Conservation (phyloP, 2,113 vertebrate genomes). For the Heterotilapia buettikoferi region DNA sequence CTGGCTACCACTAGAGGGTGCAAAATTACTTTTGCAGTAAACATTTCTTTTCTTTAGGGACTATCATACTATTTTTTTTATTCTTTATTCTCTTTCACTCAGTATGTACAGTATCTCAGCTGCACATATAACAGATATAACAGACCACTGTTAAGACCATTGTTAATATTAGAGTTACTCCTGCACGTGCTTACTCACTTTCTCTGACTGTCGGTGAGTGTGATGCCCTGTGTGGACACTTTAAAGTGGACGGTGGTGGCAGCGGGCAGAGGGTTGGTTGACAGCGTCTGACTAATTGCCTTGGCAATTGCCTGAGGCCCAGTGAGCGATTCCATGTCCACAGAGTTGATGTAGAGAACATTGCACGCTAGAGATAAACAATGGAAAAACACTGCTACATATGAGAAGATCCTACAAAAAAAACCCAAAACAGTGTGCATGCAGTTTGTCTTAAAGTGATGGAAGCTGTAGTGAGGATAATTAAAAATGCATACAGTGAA, state of each 20-base stretch:
- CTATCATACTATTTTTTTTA: background rate
- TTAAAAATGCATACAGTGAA: background rate
- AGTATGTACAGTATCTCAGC: background rate
- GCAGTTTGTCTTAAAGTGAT: background rate
- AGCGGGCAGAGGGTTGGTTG: constrained; percentile 72
- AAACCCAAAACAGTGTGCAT: background rate
- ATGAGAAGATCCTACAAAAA: background rate
- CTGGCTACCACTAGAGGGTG: background rate
- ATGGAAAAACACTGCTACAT: background rate
- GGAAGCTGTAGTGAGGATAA: background rate
- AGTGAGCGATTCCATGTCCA: constrained; percentile 97
- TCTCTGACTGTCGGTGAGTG: constrained; percentile 95
- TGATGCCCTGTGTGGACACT: constrained; percentile 92
- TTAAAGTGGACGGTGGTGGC: constrained; percentile 94
- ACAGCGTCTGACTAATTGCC: constrained; percentile 84
- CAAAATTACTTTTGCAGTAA: background rate
- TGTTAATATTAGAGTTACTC: background rate
- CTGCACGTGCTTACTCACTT: constrained; percentile 78
- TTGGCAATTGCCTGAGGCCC: constrained; percentile 94
- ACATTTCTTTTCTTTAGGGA: background rate
- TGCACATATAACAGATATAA: background rate
- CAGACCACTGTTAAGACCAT: background rate
- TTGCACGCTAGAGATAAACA: constrained; percentile 81
- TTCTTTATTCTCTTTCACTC: background rate
- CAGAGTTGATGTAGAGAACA: constrained; percentile 90